These are phyloP conservation scores for Scolopax mira DNA, from an alignment of 2,113 vertebrate species.

Conservation along the genomic window DNA sequence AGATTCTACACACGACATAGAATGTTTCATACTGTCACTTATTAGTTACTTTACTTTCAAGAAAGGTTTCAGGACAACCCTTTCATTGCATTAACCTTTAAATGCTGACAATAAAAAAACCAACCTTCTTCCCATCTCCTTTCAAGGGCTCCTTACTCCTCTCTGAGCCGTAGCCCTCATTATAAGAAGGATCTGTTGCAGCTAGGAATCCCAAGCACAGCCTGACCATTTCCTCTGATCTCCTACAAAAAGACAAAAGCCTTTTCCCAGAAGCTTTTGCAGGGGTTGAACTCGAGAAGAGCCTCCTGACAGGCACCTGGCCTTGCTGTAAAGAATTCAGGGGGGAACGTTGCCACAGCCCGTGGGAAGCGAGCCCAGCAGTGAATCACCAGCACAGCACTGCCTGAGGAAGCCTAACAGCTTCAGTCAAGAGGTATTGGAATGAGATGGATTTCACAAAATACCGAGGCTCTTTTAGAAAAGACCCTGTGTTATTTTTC, in stretches of 20 bases:
- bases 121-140: not conserved
- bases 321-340: not conserved
- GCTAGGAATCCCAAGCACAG: not conserved
- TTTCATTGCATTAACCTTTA: not conserved
- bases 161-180: not conserved
- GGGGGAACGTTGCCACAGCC: not conserved
- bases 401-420: not conserved
- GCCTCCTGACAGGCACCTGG: not conserved
- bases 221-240: not conserved
- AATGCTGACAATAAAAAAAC: not conserved
- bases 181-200: not conserved
- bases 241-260: not conserved
- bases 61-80: not conserved
- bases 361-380: not conserved
- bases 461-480: not conserved
- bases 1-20: not conserved
- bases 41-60: not conserved
- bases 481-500: not conserved
- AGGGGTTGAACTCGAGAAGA: not conserved
- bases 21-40: not conserved
- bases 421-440: not conserved
- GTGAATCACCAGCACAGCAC: not conserved
- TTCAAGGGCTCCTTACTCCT: not conserved
- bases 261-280: not conserved
- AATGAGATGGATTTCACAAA: not conserved